Conservation (phyloP, 2,888 invertebrate genomes). For the Tinea semifulvella region DNA sequence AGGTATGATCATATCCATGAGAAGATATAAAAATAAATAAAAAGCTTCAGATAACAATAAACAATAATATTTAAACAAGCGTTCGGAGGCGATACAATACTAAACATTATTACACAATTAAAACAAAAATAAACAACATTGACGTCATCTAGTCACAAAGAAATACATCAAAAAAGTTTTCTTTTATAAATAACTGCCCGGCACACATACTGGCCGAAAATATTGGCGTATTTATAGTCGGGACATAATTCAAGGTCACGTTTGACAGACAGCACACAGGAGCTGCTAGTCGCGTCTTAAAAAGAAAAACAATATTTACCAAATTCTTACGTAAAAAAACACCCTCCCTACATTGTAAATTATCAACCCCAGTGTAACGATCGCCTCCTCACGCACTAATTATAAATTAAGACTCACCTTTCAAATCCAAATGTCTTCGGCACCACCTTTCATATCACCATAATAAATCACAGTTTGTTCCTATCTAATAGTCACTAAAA, state of each 20-base stretch:
- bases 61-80: neutral
- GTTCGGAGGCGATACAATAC: neutral
- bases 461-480: conserved; percentile 64
- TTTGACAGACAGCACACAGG: conserved; percentile 46
- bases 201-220: conserved; percentile 38
- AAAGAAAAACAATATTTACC: conserved; percentile 4
- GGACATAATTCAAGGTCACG: conserved; percentile 53
- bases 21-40: too few relatives aligned
- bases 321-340: conserved; percentile 44
- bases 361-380: conserved; percentile 20
- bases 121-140: conserved; percentile 20
- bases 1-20: too few relatives aligned
- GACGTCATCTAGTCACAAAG: neutral
- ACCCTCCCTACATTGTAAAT: conserved; percentile 26
- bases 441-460: conserved; percentile 58
- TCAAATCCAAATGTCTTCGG: conserved; percentile 48
- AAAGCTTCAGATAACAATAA: conserved; percentile 10
- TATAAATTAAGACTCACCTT: conserved; percentile 39
- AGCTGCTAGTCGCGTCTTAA: conserved; percentile 11
- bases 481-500: conserved; percentile 47
- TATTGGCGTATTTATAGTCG: conserved; percentile 60
- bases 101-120: conserved; percentile 18
- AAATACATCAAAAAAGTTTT: conserved; percentile 34
- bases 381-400: conserved; percentile 29
- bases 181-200: conserved; percentile 35